phyloP scores from a whole-genome alignment of 2,888 invertebrate species.

The Isoperla grammatica region DNA sequence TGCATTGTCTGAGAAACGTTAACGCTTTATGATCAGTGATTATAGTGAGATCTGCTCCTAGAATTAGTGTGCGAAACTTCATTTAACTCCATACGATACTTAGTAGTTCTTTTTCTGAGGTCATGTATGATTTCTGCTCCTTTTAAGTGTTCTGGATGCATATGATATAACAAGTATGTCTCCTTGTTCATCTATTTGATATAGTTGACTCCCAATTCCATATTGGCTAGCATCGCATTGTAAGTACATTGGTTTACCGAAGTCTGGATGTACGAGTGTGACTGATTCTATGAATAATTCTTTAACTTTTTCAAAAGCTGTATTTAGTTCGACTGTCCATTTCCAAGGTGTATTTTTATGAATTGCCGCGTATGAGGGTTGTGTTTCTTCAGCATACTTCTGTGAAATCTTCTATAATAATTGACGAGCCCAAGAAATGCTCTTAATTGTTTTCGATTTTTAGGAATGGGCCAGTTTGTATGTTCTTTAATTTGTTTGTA shows the following conservation, averaged over 20 bases:
- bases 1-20: conserved; percentile 11
- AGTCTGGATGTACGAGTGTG: not conserved
- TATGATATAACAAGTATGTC: not conserved
- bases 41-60: conserved; percentile 28
- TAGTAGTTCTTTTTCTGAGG: conserved; percentile 5
- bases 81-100: not conserved
- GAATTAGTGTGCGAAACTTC: conserved; percentile 29
- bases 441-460: not conserved
- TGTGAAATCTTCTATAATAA: not conserved
- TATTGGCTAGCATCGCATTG: not conserved
- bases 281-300: not conserved
- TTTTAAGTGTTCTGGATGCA: not conserved
- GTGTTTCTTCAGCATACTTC: not conserved
- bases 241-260: not conserved
- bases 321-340: not conserved
- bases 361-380: not conserved
- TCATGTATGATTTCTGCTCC: conserved; percentile 4
- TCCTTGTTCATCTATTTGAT: not conserved
- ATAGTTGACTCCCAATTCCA: not conserved
- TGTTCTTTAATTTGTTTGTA: no score
- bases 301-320: not conserved
- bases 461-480: not conserved
- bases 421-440: not conserved
- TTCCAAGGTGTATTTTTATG: not conserved
- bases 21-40: conserved; percentile 30